Base-by-base conservation (phyloP, 2,888 invertebrate species). In the Polia nebulosa region DNA sequence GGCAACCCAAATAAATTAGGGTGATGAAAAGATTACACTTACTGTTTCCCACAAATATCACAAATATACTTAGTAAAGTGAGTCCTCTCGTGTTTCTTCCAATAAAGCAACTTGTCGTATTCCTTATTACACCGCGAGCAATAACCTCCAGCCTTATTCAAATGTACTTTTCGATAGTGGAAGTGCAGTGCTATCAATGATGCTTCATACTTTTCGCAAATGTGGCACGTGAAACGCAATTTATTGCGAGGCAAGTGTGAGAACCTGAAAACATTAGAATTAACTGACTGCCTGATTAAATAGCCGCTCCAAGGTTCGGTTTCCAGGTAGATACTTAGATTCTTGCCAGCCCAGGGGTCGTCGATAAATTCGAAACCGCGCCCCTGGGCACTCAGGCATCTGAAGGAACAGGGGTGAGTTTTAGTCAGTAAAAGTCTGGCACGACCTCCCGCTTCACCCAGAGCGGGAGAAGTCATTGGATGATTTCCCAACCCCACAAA, bases 121-220 rank as follows among this genome's bases (percentile, higher is more conserved):
- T 78, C 77, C 71, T 85, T 89, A 47, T 82, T 71, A 58, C 93
- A 93, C 15, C 78, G 56, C 0, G 80, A 70, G 52, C 93, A 93
- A 61, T 85, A 76, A 0, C 93, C 92, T 1, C 92, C 92, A 0
- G 55, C 59, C 67, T 87, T 89, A 4, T 87, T 82, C 53, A 93
- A 86, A 82, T 93, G 93, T 3, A 75, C 80, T 5, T 84, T 82
- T 63, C 93, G 87, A 56, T 92, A 93, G 71, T 93, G 93, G 66
- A 88, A 93, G 76, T 93, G 87, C 7, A 92, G 77, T 0, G 78
- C 70, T 1, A 86, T 9, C n/a, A 67, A 17, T 27, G 55, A 27
- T 73, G 65, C 0, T 29, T 53, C 78, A 2, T 25, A 78, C 34
- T 76, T 84, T 32, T 85, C 45, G 64, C 93, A 92, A 56, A 84